Evolutionary conservation across 2,888 invertebrate genomes (phyloP).

Genomic region (Lasius platythorax): DNA sequence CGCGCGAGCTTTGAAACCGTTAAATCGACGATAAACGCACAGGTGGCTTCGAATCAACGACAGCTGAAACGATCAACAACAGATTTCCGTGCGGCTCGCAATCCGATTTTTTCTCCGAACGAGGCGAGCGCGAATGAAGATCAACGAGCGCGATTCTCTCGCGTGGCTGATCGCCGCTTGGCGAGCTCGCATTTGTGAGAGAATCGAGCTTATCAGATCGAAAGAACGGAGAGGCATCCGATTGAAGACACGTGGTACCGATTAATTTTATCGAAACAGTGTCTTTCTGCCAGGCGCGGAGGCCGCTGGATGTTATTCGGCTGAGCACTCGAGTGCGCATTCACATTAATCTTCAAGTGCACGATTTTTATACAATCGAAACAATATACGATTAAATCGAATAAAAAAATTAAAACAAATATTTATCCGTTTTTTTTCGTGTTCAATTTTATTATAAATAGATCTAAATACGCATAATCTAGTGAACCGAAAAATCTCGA

Average conservation of each 20-base stretch:
- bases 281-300: conserved; percentile 51
- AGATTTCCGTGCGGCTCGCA: conserved; percentile 21
- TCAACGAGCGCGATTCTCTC: conserved; percentile 55
- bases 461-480: background rate
- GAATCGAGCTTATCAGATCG: conserved; percentile 81
- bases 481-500: background rate
- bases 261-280: conserved; percentile 79
- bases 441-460: background rate
- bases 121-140: conserved; percentile 36
- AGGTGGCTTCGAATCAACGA: conserved; percentile 31
- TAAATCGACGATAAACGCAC: background rate
- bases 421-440: background rate
- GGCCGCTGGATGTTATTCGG: conserved; percentile 20
- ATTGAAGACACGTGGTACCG: conserved; percentile 80
- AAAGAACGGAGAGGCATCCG: conserved; percentile 66
- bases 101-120: conserved; percentile 48
- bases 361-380: background rate
- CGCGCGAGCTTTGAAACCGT: background rate
- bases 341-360: background rate
- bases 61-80: conserved; percentile 34
- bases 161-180: conserved; percentile 53
- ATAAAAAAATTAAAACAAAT: background rate
- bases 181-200: conserved; percentile 72
- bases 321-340: conserved; percentile 1
- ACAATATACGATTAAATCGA: background rate